Evolutionary conservation across 2,113 vertebrate species (phyloP).

Genomic region (Zeus faber): DNA sequence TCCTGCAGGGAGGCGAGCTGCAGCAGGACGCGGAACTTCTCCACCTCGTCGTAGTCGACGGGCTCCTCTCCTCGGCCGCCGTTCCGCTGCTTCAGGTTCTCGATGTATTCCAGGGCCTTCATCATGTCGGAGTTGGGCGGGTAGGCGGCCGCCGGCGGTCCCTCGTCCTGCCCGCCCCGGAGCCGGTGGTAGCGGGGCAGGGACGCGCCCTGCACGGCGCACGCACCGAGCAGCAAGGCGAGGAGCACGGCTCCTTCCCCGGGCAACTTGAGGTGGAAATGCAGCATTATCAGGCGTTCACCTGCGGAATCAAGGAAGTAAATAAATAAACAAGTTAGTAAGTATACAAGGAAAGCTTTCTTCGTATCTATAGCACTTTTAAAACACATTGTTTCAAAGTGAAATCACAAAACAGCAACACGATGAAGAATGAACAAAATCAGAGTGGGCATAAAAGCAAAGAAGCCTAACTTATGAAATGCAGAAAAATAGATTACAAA

Average conservation of each 20-base stretch:
- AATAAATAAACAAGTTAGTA: neutral
- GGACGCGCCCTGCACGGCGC: constrained; percentile 80
- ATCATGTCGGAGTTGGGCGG: constrained; percentile 90
- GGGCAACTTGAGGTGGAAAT: constrained; percentile 81
- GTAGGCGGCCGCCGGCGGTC: constrained; percentile 76
- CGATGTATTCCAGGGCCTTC: constrained; percentile 95
- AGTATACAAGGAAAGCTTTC: too few relatives aligned
- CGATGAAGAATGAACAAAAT: too few relatives aligned
- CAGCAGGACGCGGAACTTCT: constrained; percentile 79
- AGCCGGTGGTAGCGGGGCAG: constrained; percentile 86
- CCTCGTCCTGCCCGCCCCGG: constrained; percentile 84
- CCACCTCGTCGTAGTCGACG: constrained; percentile 80
- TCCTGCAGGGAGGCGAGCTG: constrained; percentile 80
- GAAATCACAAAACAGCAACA: too few relatives aligned
- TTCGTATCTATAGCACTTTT: too few relatives aligned
- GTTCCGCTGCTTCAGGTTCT: constrained; percentile 89
- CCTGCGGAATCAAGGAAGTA: constrained; percentile 71
- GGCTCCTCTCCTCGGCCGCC: constrained; percentile 76
- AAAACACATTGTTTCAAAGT: too few relatives aligned
- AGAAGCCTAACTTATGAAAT: too few relatives aligned
- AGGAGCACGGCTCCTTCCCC: constrained; percentile 75
- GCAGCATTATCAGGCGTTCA: constrained; percentile 76
- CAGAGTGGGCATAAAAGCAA: too few relatives aligned
- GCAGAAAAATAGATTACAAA: too few relatives aligned
- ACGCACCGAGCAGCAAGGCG: constrained; percentile 75